Conservation (phyloP, 2,113 vertebrate genomes). For the Bombycilla garrulus region DNA sequence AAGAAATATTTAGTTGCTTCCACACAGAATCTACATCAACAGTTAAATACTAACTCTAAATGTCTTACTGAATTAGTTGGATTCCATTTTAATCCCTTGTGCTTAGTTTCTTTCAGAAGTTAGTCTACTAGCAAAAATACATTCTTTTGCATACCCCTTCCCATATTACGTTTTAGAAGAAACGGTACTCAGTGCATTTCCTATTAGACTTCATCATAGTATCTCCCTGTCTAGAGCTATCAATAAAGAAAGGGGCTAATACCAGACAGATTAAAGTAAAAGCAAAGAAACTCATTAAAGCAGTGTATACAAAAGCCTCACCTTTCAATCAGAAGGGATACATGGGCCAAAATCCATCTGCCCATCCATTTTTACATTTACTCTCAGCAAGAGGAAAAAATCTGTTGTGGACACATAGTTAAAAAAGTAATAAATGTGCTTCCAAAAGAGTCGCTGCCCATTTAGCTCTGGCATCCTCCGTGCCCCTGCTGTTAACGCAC, state of each 20-base stretch:
- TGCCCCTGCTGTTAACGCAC: not conserved
- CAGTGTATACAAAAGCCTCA: conserved; percentile 53
- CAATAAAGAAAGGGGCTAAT: conserved; percentile 65
- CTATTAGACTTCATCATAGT: conserved; percentile 73
- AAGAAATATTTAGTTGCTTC: conserved; percentile 62
- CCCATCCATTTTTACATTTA: not conserved
- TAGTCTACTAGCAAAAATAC: conserved; percentile 80
- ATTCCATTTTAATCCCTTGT: conserved; percentile 69
- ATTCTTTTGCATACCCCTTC: conserved; percentile 68
- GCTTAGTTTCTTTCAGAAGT: conserved; percentile 76
- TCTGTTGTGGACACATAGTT: not conserved
- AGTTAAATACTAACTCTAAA: conserved; percentile 72
- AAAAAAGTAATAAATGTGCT: conserved; percentile 13
- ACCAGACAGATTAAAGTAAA: conserved; percentile 62
- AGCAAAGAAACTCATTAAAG: conserved; percentile 59
- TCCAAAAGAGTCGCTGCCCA: not conserved
- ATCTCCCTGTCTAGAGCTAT: conserved; percentile 64
- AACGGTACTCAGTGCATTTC: conserved; percentile 78
- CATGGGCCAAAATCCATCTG: not conserved
- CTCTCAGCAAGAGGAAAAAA: not conserved
- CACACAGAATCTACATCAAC: conserved; percentile 69
- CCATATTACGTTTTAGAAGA: conserved; percentile 66
- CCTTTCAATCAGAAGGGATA: not conserved
- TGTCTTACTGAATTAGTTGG: conserved; percentile 63
- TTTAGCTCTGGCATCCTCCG: not conserved